These are phyloP conservation scores for Chelidonichthys spinosus DNA, from an alignment of 2,797 vertebrate genomes.

Conservation along the genomic window DNA sequence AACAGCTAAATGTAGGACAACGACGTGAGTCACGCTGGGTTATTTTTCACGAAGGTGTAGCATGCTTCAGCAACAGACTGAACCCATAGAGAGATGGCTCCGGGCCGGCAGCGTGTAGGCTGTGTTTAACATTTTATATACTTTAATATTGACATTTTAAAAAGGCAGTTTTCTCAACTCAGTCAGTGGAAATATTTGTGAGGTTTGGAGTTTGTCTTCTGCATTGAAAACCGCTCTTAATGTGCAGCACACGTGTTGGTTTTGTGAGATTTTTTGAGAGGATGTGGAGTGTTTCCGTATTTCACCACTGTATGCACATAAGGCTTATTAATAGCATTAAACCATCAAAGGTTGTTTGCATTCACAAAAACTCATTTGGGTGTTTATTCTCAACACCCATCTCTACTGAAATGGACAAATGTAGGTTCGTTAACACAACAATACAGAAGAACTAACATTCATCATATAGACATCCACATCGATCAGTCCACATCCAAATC, in stretches of 20 bases:
- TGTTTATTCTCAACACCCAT: not conserved
- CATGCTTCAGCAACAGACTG: slow-evolving; percentile 18
- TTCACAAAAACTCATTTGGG: not conserved
- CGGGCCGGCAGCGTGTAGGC: slow-evolving; percentile 8
- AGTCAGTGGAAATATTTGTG: no score
- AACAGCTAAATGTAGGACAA: slow-evolving; percentile 30
- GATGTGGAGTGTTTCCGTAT: not conserved
- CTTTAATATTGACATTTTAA: slow-evolving; percentile 35
- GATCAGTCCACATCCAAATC: not conserved
- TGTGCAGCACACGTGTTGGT: not conserved
- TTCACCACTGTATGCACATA: not conserved
- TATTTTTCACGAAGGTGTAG: slow-evolving; percentile 21
- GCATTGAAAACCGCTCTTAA: not conserved
- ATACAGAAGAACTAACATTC: not conserved
- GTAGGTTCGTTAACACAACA: not conserved
- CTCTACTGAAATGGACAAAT: not conserved
- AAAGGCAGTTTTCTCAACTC: not conserved
- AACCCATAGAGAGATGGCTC: slow-evolving; percentile 12
- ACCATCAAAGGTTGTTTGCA: not conserved
- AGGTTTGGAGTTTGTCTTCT: slow-evolving; percentile 3
- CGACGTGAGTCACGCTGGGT: slow-evolving; percentile 38
- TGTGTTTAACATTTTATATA: slow-evolving; percentile 21
- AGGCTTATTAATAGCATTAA: not conserved
- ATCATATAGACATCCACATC: not conserved
- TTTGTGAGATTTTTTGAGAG: not conserved